phyloP scores from a whole-genome alignment of 2,797 vertebrate genomes.

The Clarias laeviceps region DNA sequence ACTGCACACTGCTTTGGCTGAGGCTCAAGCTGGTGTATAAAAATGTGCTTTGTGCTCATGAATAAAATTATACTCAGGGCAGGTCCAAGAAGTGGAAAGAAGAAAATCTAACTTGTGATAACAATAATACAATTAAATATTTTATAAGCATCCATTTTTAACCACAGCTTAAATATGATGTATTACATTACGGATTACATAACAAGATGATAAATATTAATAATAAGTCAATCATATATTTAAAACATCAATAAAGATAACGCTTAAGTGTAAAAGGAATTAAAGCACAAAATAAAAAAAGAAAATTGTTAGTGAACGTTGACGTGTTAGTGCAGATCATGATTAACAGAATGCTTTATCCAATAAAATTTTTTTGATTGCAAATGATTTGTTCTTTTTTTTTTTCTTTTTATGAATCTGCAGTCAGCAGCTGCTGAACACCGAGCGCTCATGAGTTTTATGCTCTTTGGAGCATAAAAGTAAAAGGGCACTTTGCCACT shows the following conservation, averaged over 20 bases:
- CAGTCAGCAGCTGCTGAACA: not conserved
- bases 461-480: conserved; percentile 18
- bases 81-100: not conserved
- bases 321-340: not conserved
- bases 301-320: not conserved
- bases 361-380: too few species aligned
- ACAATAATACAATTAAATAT: not conserved
- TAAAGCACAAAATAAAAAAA: not conserved
- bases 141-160: not conserved
- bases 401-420: not conserved
- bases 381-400: too few species aligned
- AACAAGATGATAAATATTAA: not conserved
- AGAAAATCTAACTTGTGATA: not conserved
- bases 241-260: not conserved
- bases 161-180: not conserved
- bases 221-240: not conserved
- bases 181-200: not conserved
- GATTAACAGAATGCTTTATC: not conserved
- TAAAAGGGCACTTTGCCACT: conserved; percentile 19
- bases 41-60: conserved; percentile 4
- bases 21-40: not conserved
- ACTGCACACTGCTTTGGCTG: not conserved
- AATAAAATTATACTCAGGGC: conserved; percentile 2
- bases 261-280: not conserved
- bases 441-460: not conserved